These are phyloP conservation scores for Copidosoma aretas DNA, from an alignment of 2,888 invertebrate species.

Conservation along the genomic window DNA sequence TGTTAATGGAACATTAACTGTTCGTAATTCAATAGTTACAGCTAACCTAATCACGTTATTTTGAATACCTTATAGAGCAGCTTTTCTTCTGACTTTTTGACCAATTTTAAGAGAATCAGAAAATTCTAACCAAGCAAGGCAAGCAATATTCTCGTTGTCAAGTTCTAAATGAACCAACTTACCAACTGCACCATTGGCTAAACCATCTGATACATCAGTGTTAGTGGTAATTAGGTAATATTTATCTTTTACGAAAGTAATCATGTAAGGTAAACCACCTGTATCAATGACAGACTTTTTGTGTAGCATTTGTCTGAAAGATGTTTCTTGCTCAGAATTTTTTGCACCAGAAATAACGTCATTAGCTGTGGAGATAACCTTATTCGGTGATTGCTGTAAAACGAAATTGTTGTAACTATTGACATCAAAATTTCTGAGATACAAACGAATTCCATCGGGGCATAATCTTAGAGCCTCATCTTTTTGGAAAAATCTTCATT, in stretches of 20 bases:
- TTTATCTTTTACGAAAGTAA: slow-evolving; percentile 36
- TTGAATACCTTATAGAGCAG: neutral
- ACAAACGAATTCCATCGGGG: slow-evolving; percentile 46
- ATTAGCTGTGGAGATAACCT: slow-evolving; percentile 42
- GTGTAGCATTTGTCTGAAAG: slow-evolving; percentile 39
- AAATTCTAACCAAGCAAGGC: slow-evolving; percentile 30
- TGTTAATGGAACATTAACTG: slow-evolving; percentile 24
- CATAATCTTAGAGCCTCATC: slow-evolving; percentile 46
- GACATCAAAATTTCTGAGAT: slow-evolving; percentile 45
- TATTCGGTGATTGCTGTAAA: slow-evolving; percentile 41
- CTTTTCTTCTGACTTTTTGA: slow-evolving; percentile 18
- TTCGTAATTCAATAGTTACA: slow-evolving; percentile 39
- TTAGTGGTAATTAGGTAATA: slow-evolving; percentile 50
- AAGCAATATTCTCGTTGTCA: slow-evolving; percentile 9
- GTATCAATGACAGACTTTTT: slow-evolving; percentile 47
- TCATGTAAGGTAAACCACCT: slow-evolving; percentile 49
- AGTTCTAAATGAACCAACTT: slow-evolving; percentile 47
- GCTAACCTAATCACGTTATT: slow-evolving; percentile 42
- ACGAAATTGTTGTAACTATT: too few relatives aligned
- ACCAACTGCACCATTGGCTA: slow-evolving; percentile 51
- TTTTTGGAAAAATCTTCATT: slow-evolving; percentile 46
- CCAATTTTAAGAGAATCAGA: slow-evolving; percentile 25
- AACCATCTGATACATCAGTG: slow-evolving; percentile 52
- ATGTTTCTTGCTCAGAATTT: slow-evolving; percentile 31
- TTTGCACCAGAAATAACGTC: slow-evolving; percentile 38